Evolutionary conservation across 1,140 invertebrate genomes (phyloP).

Genomic region (Cyclargus thomasi): DNA sequence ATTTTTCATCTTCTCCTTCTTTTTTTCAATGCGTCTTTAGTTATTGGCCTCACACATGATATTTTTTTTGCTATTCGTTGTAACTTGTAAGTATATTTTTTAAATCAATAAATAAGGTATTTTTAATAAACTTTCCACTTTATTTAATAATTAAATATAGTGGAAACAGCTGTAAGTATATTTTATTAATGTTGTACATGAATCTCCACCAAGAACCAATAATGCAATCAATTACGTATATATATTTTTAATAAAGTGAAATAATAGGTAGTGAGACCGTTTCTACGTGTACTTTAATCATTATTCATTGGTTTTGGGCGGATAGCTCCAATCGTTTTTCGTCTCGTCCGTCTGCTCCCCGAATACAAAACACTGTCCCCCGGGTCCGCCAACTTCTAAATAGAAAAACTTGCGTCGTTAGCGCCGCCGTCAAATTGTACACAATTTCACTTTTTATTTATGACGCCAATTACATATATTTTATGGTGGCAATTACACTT

Average conservation of each 20-base stretch:
- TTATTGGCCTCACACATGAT: background rate
- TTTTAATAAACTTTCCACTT: too few species aligned
- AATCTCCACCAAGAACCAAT: too few species aligned
- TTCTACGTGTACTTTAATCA: background rate
- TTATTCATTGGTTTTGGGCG: background rate
- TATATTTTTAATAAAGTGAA: too few species aligned
- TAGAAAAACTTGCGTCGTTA: conserved; percentile 23
- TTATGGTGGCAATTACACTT: background rate
- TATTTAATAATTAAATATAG: too few species aligned
- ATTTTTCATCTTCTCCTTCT: conserved; percentile 10
- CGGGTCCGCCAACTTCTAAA: conserved; percentile 18
- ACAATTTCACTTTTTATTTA: conserved; percentile 18
- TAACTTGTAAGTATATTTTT: too few species aligned
- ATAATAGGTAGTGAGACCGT: too few species aligned
- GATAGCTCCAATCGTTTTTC: background rate
- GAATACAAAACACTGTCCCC: conserved; percentile 13
- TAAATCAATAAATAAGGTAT: too few species aligned
- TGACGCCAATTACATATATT: conserved; percentile 2
- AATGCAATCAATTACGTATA: too few species aligned
- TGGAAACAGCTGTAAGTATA: too few species aligned
- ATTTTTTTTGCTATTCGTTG: too few species aligned
- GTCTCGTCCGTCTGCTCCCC: conserved; percentile 7
- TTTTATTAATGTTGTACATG: too few species aligned
- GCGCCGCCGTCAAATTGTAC: conserved; percentile 16
- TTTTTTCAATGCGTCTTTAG: background rate